Conservation (phyloP, 2,113 vertebrate species). For the Aramus guarauna region DNA sequence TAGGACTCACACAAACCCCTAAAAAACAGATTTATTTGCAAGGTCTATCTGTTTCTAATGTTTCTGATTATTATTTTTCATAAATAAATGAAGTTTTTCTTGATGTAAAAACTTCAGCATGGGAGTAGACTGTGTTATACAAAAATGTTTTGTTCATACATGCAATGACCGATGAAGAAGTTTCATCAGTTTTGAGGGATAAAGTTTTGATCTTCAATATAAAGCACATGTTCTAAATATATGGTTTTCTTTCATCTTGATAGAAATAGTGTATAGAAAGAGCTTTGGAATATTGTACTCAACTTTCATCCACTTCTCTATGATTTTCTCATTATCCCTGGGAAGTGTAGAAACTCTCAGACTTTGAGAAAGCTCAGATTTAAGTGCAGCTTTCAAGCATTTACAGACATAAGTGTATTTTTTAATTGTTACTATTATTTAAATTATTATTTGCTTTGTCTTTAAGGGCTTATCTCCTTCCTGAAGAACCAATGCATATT, state of each 20-base stretch:
- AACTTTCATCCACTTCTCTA: background rate
- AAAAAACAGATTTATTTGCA: background rate
- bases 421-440: background rate
- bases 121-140: background rate
- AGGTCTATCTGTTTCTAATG: background rate
- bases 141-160: background rate
- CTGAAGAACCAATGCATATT: background rate
- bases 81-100: background rate
- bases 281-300: background rate
- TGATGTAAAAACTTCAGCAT: background rate
- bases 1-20: background rate
- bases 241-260: background rate
- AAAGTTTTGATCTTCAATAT: background rate
- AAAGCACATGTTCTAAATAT: background rate
- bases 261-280: background rate
- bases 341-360: background rate
- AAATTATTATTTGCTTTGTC: background rate
- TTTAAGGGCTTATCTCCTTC: background rate
- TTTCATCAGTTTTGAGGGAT: background rate
- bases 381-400: background rate
- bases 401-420: background rate
- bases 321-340: background rate
- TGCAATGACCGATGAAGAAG: background rate
- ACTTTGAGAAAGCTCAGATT: background rate
- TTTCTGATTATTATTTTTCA: background rate